Base-by-base conservation (phyloP, 1,140 invertebrate species). In the Drosophila ananassae region DNA sequence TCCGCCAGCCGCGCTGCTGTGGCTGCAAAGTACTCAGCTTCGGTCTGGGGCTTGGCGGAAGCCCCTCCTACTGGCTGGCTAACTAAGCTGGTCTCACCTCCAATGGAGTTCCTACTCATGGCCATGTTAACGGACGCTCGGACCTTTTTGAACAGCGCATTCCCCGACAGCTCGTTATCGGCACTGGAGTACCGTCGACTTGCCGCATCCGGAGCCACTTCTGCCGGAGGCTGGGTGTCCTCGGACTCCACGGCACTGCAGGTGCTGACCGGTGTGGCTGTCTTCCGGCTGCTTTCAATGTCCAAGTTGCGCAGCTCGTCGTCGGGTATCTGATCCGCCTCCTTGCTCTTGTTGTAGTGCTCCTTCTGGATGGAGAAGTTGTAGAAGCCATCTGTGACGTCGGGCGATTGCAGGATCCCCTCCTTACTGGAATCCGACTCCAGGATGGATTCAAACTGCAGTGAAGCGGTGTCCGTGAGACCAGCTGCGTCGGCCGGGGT, bases 121-220 rank as follows among this genome's bases (percentile, higher is more conserved):
- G 91, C 79, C 62, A 75, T 39, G 22, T 92, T 90, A 1, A 92
- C 91, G 6, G 87, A 82, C 37, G 89, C 89, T n/a, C 91, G 82
- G 4, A 92, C 90, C 62, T 92, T 92, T 39, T 91, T 92, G 28
- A 92, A 92, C 7, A 92, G 75, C 0, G 91, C 91, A 73, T 92
- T 91, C 2, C 77, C 91, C 2, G 91, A 89, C 54, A 92, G 62
- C 53, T 92, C 92, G 50, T 91, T 92, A 21, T 89, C 85, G 4
- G 71, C 68, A 39, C 60, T 69, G 24, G 63, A 63, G 41, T 60
- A 55, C 2, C 67, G 83, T 8, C 62, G 60, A 51, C 56, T 60
- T 7, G 22, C 13, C 28, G 79, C 69, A 22, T 56, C 22, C 2
- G 77, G 17, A 1, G 39, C 56, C 10, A 58, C 62, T 41, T 60